Evolutionary conservation across 37 sponge, comb jelly and placozoan species (phyloP), one percentile per base, ranked within the genome.

Genomic region (Ianthella basta): DNA sequence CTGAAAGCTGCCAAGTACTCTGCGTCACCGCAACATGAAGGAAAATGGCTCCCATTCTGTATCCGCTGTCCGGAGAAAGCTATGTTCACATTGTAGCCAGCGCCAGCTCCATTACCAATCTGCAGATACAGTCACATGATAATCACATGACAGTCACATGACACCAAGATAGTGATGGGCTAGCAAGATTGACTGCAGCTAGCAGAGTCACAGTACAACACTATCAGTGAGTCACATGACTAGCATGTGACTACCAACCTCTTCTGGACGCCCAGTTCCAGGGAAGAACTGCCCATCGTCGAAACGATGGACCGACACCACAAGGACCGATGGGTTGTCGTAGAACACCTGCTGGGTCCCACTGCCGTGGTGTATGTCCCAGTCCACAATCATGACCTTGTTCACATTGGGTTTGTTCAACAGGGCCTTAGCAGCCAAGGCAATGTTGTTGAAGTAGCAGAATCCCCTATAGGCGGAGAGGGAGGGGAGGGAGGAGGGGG

Each of bases 231-330:
- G 50, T 72, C n/a, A n/a, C 36, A 15, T 72, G 74, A 35, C 29
- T 14, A 72, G 23, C 14, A 30, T 68, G 14, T 68, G 27, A 68
- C 32, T 15, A 23, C 32, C 12, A 0, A 92, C 92, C 84, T 95
- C 94, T 37, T 92, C 93, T 20, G 90, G 86, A 0, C 87, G 40
- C 19, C 96, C 97, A 40, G 93, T 94, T 12, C 97, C 93, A 15
- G 97, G 97, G 81, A 97, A 97, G 72, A 95, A 97, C 18, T 91
- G 88, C 19, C 97, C 95, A 75, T 94, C 89, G 84, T 97, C 97
- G 66, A 91, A 92, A 56, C 95, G 91, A 91, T 97, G 97, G 60
- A 97, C 74, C 40, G 96, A 95, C 4, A 97, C 84, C 53, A 66
- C 86, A 19, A 97, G 85, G 1, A 92, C 89, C 53, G 68, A 54